Evolutionary conservation across 1,140 invertebrate genomes (phyloP), one percentile per base, ranked within the genome.

Genomic region (Patella vulgata): DNA sequence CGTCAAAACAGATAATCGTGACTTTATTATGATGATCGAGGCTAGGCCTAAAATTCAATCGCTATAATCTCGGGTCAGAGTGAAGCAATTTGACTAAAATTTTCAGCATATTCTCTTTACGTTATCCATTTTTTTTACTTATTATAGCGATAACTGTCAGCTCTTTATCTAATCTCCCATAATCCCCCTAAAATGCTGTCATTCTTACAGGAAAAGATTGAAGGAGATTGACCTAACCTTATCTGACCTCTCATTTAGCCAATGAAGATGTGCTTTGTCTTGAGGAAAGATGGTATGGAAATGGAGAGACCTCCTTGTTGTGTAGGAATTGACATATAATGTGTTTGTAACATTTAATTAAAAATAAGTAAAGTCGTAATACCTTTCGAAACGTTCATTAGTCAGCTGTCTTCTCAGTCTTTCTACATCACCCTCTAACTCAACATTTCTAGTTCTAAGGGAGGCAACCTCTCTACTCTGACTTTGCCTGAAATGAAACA

Each of bases 381-480:
- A 83, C 79, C 77, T 80, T 69, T 85, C 84, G 77, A 83, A 85
- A 53, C 80, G 75, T 52, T 85, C 84, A 70, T 74, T 83, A 23
- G 83, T 83, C 27, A 85, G 63, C 55, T 81, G 78, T 52, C 83
- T 60, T 33, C 80, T 69, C 0, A 83, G 57, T 55, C 82, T 68
- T 53, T 85, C 82, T 17, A 80, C 66, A 51, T 85, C 84, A 44
- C 77, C 74, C 50, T 85, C 84, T 27, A 84, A 66, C 64, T 85
- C 84, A 21, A 83, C 75, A 61, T 80, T 82, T 23, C 77, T 73
- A 19, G 78, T 81, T 33, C 83, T 58, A n/a, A 84, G 66, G 17
- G 76, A 76, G 1, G 74, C 74, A 43, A 84, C 72, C 57, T 85
- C 84, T 52, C 82, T 66, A 36, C 75, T 80, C 65, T 84, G 82